Conservation (phyloP, 2,113 vertebrate species). For the Pedionomus torquatus region DNA sequence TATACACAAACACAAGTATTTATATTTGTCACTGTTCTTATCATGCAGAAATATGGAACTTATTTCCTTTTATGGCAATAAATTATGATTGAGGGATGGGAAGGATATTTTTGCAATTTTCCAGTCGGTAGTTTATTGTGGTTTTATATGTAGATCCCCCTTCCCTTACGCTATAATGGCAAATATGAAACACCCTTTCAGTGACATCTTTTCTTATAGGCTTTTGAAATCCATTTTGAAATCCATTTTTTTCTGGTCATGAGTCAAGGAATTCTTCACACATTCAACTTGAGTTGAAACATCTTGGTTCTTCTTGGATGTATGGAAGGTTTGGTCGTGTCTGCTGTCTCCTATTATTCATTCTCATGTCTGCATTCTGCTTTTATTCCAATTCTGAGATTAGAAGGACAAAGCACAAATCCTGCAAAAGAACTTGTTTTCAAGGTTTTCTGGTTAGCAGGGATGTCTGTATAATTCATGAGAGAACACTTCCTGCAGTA, state of each 20-base stretch:
- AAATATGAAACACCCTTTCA: background rate
- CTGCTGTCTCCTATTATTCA: background rate
- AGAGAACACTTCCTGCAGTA: background rate
- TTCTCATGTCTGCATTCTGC: background rate
- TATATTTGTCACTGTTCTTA: slow-evolving; percentile 13
- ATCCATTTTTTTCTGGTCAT: background rate
- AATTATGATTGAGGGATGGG: background rate
- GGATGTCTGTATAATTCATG: background rate
- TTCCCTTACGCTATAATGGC: background rate
- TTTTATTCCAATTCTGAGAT: background rate
- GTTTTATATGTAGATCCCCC: background rate
- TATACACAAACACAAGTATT: slow-evolving; percentile 13
- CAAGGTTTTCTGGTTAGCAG: background rate
- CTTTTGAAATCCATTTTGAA: background rate
- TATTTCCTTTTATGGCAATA: slow-evolving; percentile 2
- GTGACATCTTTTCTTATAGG: background rate
- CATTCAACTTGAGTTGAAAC: background rate
- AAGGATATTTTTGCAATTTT: slow-evolving; percentile 39
- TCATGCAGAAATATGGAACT: background rate
- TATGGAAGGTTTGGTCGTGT: background rate
- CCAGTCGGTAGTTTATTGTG: background rate
- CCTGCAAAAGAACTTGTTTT: background rate
- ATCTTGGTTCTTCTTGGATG: background rate
- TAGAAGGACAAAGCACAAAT: background rate
- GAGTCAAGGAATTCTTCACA: background rate